These are phyloP conservation scores for Canis aureus DNA, from an alignment of 2,113 vertebrate genomes.

Conservation along the genomic window DNA sequence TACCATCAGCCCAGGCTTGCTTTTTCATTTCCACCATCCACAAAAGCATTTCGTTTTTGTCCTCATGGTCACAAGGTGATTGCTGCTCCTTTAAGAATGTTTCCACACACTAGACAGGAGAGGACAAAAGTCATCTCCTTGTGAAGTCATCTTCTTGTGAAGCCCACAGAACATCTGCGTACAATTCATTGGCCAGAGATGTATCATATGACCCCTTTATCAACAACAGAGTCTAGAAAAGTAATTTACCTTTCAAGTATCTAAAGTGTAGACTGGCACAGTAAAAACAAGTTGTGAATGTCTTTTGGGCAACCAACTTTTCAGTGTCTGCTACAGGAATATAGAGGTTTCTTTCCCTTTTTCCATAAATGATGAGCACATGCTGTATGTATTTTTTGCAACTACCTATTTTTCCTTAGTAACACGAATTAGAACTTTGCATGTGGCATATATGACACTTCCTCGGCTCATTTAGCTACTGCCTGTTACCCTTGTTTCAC, in stretches of 20 bases:
- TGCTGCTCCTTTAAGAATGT: background rate
- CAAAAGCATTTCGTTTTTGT: background rate
- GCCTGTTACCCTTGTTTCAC: conserved; percentile 2
- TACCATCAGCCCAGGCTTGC: background rate
- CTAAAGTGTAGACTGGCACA: background rate
- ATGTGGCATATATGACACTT: background rate
- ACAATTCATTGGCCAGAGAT: background rate
- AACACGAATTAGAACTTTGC: background rate
- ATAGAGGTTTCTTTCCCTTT: background rate
- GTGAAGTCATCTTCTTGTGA: background rate
- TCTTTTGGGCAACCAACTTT: background rate
- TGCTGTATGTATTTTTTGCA: background rate
- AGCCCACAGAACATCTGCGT: background rate
- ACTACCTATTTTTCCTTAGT: conserved; percentile 35
- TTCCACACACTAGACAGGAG: background rate
- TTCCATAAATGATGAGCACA: background rate
- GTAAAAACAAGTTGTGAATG: background rate
- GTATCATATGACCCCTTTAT: background rate
- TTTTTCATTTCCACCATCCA: background rate
- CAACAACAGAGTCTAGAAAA: background rate
- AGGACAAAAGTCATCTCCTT: background rate
- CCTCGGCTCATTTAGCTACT: background rate
- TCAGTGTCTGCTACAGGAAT: background rate
- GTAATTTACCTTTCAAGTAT: background rate
- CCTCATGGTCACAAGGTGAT: background rate